phyloP scores from a whole-genome alignment of 2,888 invertebrate species.

The Pristionchus fissidentatus region DNA sequence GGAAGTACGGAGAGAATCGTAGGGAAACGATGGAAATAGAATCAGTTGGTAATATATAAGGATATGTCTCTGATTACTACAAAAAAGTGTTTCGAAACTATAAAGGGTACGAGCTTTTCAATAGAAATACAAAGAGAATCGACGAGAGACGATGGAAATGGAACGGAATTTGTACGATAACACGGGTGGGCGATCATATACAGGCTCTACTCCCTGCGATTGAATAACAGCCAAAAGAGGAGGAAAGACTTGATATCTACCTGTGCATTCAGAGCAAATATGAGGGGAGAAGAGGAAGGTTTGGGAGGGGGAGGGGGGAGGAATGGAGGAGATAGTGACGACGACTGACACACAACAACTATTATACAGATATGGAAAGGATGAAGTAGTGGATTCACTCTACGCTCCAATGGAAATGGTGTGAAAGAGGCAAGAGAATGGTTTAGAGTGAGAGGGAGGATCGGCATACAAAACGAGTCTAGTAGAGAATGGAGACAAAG shows the following conservation, averaged over 20 bases:
- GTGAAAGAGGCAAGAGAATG: background rate
- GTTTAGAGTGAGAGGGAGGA: background rate
- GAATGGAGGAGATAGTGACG: constrained; percentile 5
- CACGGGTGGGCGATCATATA: background rate
- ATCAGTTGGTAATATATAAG: too few species aligned
- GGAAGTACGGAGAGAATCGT: background rate
- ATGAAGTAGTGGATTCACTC: background rate
- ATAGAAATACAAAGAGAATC: too few species aligned
- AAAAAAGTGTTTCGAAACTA: background rate
- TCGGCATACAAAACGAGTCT: constrained; percentile 32
- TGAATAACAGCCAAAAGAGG: constrained; percentile 28
- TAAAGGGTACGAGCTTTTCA: too few species aligned
- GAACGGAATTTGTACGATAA: background rate
- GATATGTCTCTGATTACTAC: background rate
- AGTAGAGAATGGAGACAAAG: constrained; percentile 26
- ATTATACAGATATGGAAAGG: constrained; percentile 1
- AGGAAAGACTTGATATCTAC: constrained; percentile 39
- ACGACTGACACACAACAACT: constrained; percentile 8
- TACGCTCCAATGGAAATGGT: background rate
- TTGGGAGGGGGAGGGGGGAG: background rate
- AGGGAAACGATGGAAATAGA: background rate
- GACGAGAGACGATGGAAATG: background rate
- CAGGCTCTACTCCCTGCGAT: background rate
- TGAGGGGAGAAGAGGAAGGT: constrained; percentile 23
- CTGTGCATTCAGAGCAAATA: constrained; percentile 39